Evolutionary conservation across 2,888 invertebrate genomes (phyloP).

Genomic region (Tinea semifulvella): DNA sequence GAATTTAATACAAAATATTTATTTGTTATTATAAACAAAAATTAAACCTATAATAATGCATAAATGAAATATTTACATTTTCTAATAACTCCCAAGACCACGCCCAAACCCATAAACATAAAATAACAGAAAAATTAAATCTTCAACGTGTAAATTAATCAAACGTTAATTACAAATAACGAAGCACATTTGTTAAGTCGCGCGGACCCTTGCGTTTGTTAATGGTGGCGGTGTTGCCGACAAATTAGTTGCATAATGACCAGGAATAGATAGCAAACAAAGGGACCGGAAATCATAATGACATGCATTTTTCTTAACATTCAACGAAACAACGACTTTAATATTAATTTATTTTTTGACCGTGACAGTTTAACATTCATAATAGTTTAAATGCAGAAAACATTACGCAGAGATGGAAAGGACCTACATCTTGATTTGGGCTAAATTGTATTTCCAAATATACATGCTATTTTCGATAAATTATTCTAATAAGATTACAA

Average conservation of each 20-base stretch:
- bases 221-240: constrained; percentile 7
- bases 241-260: constrained; percentile 14
- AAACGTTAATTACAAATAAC: constrained; percentile 12
- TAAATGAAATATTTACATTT: no score
- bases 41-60: no score
- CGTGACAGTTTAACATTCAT: no score
- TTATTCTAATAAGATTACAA: no score
- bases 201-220: constrained; percentile 12
- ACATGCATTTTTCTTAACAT: constrained; percentile 8
- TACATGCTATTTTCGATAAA: no score
- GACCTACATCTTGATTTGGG: no score
- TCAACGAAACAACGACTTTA: background rate
- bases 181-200: constrained; percentile 9
- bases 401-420: no score
- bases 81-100: background rate
- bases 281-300: constrained; percentile 11
- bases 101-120: background rate
- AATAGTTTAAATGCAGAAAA: no score
- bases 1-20: background rate
- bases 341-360: background rate
- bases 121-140: constrained; percentile 2
- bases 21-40: background rate
- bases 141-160: constrained; percentile 10
- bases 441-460: no score
- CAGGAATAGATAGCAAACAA: constrained; percentile 13